Evolutionary conservation across 2,113 vertebrate genomes (phyloP).

Genomic region (Leptosomus discolor): DNA sequence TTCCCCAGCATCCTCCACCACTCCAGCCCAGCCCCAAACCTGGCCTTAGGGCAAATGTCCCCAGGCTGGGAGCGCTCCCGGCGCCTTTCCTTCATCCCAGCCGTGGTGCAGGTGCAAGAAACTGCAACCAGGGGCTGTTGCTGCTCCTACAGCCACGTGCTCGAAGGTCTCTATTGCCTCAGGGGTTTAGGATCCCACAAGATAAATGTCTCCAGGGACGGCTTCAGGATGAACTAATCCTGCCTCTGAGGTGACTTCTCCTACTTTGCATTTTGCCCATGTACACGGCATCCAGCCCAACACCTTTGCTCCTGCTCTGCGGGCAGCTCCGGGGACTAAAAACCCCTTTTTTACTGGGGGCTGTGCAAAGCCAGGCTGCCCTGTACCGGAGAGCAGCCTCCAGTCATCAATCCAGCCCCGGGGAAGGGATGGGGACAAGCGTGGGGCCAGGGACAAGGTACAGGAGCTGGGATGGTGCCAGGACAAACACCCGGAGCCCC

Average conservation of each 20-base stretch:
- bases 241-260: not conserved
- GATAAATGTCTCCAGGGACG: not conserved
- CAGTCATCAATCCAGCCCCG: not conserved
- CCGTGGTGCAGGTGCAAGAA: not conserved
- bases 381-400: not conserved
- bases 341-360: not conserved
- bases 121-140: not conserved
- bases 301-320: not conserved
- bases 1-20: not conserved
- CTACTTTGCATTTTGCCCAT: not conserved
- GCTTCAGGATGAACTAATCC: not conserved
- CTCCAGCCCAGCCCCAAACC: not conserved
- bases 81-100: fast-evolving
- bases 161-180: not conserved
- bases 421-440: not conserved
- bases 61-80: not conserved
- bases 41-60: not conserved
- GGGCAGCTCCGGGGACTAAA: not conserved
- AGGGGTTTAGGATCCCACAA: not conserved
- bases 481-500: not conserved
- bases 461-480: not conserved
- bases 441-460: not conserved
- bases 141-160: not conserved
- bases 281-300: not conserved
- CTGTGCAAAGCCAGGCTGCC: no score